Conservation (phyloP, 37 sponge, comb jelly and placozoan species). For the Corticium candelabrum region DNA sequence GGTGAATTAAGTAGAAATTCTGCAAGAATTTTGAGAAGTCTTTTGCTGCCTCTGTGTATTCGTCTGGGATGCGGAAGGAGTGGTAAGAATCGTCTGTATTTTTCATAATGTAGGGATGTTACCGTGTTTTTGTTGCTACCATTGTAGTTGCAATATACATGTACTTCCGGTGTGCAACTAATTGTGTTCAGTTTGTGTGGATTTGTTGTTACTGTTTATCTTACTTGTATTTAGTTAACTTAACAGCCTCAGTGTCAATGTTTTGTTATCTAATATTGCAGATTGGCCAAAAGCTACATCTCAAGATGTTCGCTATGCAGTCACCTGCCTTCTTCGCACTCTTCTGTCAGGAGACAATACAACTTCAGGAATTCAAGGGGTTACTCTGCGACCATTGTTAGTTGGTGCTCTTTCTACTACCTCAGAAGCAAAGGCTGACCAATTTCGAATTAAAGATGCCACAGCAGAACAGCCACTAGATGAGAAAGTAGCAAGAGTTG, state of each 20-base stretch:
- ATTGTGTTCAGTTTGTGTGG: too few relatives aligned
- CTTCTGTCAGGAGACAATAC: neutral
- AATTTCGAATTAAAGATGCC: too few relatives aligned
- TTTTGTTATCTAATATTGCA: too few relatives aligned
- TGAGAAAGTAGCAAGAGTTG: neutral
- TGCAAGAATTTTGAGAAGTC: neutral
- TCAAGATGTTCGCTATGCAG: neutral
- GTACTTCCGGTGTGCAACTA: too few relatives aligned
- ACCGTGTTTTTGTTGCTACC: neutral
- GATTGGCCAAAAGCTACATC: neutral
- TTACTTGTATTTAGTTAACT: too few relatives aligned
- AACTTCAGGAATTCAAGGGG: too few relatives aligned
- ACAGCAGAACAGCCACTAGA: too few relatives aligned
- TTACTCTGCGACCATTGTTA: too few relatives aligned
- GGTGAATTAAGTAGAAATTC: neutral
- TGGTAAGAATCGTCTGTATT: neutral
- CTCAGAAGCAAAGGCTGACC: too few relatives aligned
- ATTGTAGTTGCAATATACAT: too few relatives aligned
- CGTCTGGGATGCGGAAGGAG: neutral
- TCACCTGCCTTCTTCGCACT: neutral
- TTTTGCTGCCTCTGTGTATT: conserved; percentile 11
- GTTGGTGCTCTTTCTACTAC: too few relatives aligned
- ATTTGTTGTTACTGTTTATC: neutral
- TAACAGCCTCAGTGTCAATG: too few relatives aligned
- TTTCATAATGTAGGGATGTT: neutral